phyloP scores from a whole-genome alignment of 2,888 invertebrate genomes.

The Lasioglossum leucozonium region DNA sequence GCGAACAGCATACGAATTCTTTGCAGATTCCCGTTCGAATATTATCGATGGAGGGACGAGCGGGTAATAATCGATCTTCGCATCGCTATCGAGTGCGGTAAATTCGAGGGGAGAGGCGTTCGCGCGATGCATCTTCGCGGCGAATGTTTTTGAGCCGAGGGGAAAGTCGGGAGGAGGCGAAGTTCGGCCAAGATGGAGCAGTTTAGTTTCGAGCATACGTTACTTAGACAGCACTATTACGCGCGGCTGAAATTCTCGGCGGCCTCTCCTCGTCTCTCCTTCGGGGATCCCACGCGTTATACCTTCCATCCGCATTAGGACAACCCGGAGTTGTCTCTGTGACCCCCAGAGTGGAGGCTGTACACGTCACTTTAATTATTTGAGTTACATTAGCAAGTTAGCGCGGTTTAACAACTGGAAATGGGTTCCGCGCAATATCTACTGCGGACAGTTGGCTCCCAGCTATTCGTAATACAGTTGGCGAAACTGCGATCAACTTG shows the following conservation, averaged over 20 bases:
- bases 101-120: neutral
- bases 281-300: slow-evolving; percentile 38
- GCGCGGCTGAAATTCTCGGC: slow-evolving; percentile 43
- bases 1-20: neutral
- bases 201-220: slow-evolving; percentile 52
- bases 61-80: neutral
- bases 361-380: slow-evolving; percentile 72
- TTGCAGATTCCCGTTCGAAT: neutral
- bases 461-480: slow-evolving; percentile 36
- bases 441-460: slow-evolving; percentile 56
- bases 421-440: slow-evolving; percentile 61
- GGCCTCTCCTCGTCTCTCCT: neutral
- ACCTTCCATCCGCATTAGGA: slow-evolving; percentile 57
- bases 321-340: slow-evolving; percentile 57
- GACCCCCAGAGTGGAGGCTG: slow-evolving; percentile 50
- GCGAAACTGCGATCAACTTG: slow-evolving; percentile 42
- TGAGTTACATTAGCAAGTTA: slow-evolving; percentile 70
- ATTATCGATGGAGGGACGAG: neutral
- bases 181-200: slow-evolving; percentile 42
- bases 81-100: neutral
- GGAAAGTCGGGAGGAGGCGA: slow-evolving; percentile 21
- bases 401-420: slow-evolving; percentile 68
- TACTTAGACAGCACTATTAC: slow-evolving; percentile 52
- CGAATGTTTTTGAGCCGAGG: neutral
- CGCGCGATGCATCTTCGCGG: neutral